Evolutionary conservation across 2,113 vertebrate genomes (phyloP), one percentile per base, ranked within the genome.

Genomic region (Dasypus novemcinctus): DNA sequence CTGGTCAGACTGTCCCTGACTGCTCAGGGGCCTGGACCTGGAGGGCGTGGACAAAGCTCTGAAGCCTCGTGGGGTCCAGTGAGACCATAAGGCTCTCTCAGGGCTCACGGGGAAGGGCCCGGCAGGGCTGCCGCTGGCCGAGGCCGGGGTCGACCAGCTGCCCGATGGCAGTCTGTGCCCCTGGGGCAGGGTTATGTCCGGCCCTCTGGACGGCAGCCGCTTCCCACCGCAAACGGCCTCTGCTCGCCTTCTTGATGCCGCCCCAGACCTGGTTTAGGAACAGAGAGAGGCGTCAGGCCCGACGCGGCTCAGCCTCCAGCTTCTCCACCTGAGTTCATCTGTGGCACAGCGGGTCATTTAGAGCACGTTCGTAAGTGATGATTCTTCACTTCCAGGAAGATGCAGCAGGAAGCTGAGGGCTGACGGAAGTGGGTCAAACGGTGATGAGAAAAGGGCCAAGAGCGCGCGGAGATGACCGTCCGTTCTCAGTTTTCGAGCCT

Each of bases 131-230:
- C 8, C 14, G 17, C 27, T 18, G 18, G 23, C 68, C 1, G 1
- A 41, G 33, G 43, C 54, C 66, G 29, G 18, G 59, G 31, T 8
- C 29, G 5, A 71, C 74, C 38, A 12, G 14, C 18, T 12, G 29
- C 46, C 61, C 7, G 6, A 21, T 43, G 33, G 46, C 23, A 29
- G 38, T 14, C 36, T 75, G 5, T 29, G 33, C 2, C 36, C 15
- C 6, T 8, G 12, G 49, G 21, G 17, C 8, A 27, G 33, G 33
- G 11, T 1, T 4, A 21, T 1, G 3, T 15, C 3, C 52, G 63
- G n/a, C n/a, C n/a, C 4, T 49, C 57, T 1, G 7, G 31, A 3
- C 1, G 13, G 36, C 31, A 23, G 17, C 29, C 82, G 29, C 52
- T 27, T n/a, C 72, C 38, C 72, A 61, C 38, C 36, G 71, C 33